These are phyloP conservation scores for Paraplagusia blochii DNA, from an alignment of 2,113 vertebrate species.

Conservation along the genomic window DNA sequence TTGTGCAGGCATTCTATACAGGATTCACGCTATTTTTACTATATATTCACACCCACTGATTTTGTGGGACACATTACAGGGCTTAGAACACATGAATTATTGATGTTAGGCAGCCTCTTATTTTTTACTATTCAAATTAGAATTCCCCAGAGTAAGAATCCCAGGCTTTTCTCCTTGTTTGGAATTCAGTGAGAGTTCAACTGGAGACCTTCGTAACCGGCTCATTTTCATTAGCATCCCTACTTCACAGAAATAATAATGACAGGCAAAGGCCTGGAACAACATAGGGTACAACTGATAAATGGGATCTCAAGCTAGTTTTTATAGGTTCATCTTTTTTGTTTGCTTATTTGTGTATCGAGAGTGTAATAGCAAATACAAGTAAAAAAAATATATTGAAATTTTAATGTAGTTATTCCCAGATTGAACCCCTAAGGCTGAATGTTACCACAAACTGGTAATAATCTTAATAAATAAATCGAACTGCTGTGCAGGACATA, in stretches of 20 bases:
- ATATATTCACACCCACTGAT: conserved; percentile 34
- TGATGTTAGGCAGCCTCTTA: conserved; percentile 56
- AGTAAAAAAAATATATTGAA: too few relatives aligned
- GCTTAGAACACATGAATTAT: conserved; percentile 64
- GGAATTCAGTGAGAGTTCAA: conserved; percentile 48
- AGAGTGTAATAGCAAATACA: too few relatives aligned
- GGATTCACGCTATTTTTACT: conserved; percentile 29
- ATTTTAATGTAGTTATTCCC: too few relatives aligned
- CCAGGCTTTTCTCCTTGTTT: conserved; percentile 31
- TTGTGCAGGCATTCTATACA: too few relatives aligned
- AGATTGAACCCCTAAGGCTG: too few relatives aligned
- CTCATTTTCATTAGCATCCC: conserved; percentile 48
- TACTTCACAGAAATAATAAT: conserved; percentile 32
- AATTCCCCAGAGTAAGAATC: conserved; percentile 55
- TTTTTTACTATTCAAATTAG: conserved; percentile 57
- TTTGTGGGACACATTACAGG: conserved; percentile 38
- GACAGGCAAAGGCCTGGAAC: background rate
- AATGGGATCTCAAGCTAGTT: too few relatives aligned
- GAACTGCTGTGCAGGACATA: too few relatives aligned
- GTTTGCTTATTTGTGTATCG: too few relatives aligned
- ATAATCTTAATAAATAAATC: too few relatives aligned
- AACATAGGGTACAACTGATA: conserved; percentile 1
- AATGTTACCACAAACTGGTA: too few relatives aligned
- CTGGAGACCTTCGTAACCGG: conserved; percentile 53
- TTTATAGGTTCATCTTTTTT: too few relatives aligned